A percentile compares a stretch with the other conserved stretches of the same genome.
These are phyloP conservation scores for Syngnathus rostellatus DNA, from an alignment of 2,797 vertebrate genomes.

Conservation along the genomic window DNA sequence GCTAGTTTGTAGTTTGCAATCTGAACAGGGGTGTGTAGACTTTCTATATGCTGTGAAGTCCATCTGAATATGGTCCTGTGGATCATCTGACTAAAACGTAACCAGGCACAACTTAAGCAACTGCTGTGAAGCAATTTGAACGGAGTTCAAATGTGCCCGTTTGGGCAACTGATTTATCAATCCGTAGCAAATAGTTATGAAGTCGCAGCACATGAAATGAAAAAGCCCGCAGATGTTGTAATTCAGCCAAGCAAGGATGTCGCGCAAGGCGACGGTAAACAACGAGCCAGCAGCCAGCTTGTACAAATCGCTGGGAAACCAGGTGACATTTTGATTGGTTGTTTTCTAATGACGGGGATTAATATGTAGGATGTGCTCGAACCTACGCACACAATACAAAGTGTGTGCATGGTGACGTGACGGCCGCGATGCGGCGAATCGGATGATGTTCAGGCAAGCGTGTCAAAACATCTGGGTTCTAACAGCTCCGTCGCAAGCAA, in stretches of 20 bases:
- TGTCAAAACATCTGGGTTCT: constrained; percentile 95
- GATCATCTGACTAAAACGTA: constrained; percentile 2
- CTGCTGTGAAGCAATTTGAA: constrained; percentile 1
- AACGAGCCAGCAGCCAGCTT: constrained; percentile 58
- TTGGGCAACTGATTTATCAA: constrained; percentile 55
- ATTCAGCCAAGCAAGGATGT: constrained; percentile 68
- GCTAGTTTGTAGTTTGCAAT: no score
- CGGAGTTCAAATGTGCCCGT: constrained; percentile 8
- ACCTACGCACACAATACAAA: constrained; percentile 11
- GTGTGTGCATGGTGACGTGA: constrained; percentile 40
- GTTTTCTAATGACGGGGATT: constrained; percentile 70
- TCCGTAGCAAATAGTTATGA: constrained; percentile 49
- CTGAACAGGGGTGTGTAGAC: no score
- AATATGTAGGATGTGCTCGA: constrained; percentile 66
- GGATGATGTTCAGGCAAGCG: constrained; percentile 68
- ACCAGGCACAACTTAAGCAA: constrained; percentile 1
- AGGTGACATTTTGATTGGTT: constrained; percentile 72
- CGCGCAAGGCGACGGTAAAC: constrained; percentile 63
- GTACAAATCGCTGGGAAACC: constrained; percentile 66
- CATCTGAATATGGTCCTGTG: background rate
- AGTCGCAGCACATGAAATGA: constrained; percentile 63
- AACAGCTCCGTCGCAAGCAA: constrained; percentile 94
- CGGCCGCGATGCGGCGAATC: constrained; percentile 50
- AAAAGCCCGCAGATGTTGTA: constrained; percentile 70
- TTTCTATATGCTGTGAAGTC: background rate